Base-by-base conservation (phyloP, 1,140 invertebrate species). In the Teleogryllus occipitalis region DNA sequence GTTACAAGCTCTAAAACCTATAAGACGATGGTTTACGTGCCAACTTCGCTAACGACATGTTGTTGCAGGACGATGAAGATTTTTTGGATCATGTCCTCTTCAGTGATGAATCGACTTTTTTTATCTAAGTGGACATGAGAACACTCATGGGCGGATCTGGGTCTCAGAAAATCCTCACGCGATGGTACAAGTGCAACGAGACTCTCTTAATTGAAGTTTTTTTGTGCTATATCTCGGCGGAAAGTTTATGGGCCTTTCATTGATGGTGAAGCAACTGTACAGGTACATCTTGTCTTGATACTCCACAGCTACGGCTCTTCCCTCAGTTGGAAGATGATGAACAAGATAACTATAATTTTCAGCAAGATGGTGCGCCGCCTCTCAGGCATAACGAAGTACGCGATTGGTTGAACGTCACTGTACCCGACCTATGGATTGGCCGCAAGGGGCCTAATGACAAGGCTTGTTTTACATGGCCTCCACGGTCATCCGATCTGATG, bases 311-410 rank as follows among this genome's bases (percentile, higher is more conserved):
- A 65, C 54, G 54, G 77, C 77, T 78, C 65, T 54, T 78, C 18
- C 77, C 77, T 54, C 77, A 78, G 21, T 72, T 78, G 47, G 77
- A 49, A 78, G 76, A 77, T 8, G 77, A 39, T 54, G 77, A 78
- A 47, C 65, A 18, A 73, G 74, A 74, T 54, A 74, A 73, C 72
- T 79, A 74, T 21, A 79, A 74, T 74, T 87, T 84, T 79, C 84
- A 87, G 77, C 85, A 87, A 80, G 85, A 88, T 83, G 85, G 85
- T 48, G 84, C 85, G 49, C 85, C 84, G 72, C 81, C 83, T 47
- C 85, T 88, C 83, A 86, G 82, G 79, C 54, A 76, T 47, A 46
- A 73, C 14, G 74, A 22, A 79, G 85, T 86, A 7, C 81, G 83
- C 12, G n/a, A 82, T 73, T 84, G 81, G 77, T 78, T 87, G n/a